Evolutionary conservation across 2,888 invertebrate genomes (phyloP), one percentile per base, ranked within the genome.

Genomic region (Caenorhabditis virilis): DNA sequence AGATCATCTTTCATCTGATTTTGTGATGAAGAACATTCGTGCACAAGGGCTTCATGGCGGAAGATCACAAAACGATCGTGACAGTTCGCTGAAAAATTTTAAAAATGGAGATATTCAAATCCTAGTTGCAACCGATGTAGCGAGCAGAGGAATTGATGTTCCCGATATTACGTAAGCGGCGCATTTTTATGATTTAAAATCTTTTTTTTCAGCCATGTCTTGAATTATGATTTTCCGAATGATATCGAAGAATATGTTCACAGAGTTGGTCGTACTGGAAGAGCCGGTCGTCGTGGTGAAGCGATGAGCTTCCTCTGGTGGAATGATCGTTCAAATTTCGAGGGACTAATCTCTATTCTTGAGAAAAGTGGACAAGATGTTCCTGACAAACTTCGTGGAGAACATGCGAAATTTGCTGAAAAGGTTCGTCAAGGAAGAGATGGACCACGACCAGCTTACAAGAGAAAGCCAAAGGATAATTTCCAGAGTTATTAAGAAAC

Each of bases 191-290:
- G n/a, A n/a, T n/a, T n/a, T n/a, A n/a, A n/a, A n/a, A n/a, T n/a
- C n/a, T n/a, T n/a, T n/a, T n/a, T 38, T 66, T 71, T 16, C 82
- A 89, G 89, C 11, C 92, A 93, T 84, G 93, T 95, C 1, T 86
- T 94, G 25, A 95, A 95, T 84, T 91, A 89, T 78, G 95, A 95
- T 84, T 94, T 95, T 80, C 95, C 95, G 0, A 88, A 90, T 16
- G 92, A 93, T 78, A 92, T 95, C 78, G 95, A 95, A 84, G 95
- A 95, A 80, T 95, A 95, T 85, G 93, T 93, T 0, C 95, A 95
- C 83, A 88, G 95, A 63, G 92, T 95, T n/a, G 95, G 95, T 0
- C 88, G 95, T 62, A 95, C 95, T 0, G 95, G 95, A 0, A 88
- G 95, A 58, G 95, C 95, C 16, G 95, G 95, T 2, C 88, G 88